These are phyloP conservation scores for Sus cebifrons DNA, from an alignment of 2,797 vertebrate genomes.

Conservation along the genomic window DNA sequence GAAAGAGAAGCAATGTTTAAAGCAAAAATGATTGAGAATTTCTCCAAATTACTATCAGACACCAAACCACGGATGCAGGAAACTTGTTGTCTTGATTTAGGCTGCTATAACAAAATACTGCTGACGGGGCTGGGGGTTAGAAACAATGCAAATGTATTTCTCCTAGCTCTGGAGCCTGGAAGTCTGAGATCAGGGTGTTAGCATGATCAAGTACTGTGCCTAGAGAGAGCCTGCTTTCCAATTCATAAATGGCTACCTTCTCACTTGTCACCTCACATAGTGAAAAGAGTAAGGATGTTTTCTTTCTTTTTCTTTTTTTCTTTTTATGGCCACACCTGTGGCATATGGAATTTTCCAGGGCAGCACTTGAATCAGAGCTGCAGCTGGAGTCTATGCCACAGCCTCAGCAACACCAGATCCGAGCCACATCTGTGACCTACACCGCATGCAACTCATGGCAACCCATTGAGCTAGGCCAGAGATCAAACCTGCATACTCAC, in stretches of 20 bases:
- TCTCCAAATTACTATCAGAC: not conserved
- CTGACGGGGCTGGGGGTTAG: not conserved
- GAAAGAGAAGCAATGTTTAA: not conserved
- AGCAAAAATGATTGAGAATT: not conserved
- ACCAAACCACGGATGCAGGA: no score
- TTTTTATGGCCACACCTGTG: no score
- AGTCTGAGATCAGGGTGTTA: not conserved
- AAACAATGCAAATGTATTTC: not conserved
- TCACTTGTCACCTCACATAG: not conserved
- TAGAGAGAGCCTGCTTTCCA: not conserved
- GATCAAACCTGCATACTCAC: no score
- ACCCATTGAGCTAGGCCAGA: no score
- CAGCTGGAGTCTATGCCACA: no score
- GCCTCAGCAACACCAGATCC: no score
- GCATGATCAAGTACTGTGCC: not conserved
- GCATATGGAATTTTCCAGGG: no score
- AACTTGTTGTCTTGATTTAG: not conserved
- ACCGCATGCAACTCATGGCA: no score
- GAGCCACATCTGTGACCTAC: no score
- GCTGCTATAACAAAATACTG: not conserved
- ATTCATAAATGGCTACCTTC: not conserved
- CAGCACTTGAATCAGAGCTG: no score
- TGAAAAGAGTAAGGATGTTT: not conserved
- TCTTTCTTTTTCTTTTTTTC: not conserved
- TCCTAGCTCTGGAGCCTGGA: not conserved